A percentile compares a stretch with the other conserved stretches of the same genome.
These are phyloP conservation scores for Aptenodytes patagonicus DNA, from an alignment of 2,113 vertebrate species.

Conservation along the genomic window DNA sequence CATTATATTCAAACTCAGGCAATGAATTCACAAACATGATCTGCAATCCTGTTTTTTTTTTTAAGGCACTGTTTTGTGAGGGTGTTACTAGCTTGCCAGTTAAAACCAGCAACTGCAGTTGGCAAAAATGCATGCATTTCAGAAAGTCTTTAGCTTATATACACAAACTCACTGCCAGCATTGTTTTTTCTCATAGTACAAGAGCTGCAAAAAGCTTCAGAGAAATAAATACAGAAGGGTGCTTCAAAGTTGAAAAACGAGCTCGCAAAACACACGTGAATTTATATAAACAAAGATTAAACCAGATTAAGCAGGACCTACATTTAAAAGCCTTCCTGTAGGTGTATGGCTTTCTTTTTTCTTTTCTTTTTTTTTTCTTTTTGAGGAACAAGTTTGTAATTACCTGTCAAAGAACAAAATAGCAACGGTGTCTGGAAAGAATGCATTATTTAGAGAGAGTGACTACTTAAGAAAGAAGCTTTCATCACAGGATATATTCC, in stretches of 20 bases:
- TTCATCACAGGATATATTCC: constrained; percentile 44
- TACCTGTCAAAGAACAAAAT: constrained; percentile 38
- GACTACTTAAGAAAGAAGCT: constrained; percentile 44
- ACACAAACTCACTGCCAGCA: background rate
- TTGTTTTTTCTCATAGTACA: background rate
- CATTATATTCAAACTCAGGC: background rate
- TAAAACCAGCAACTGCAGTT: background rate
- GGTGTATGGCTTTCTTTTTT: background rate
- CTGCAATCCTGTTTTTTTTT: background rate
- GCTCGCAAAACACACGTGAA: background rate
- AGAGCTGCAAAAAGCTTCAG: background rate
- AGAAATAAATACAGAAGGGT: background rate
- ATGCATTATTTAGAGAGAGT: constrained; percentile 37
- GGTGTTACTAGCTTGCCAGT: background rate
- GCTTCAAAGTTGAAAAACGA: background rate
- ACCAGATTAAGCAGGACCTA: background rate
- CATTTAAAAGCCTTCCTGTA: constrained; percentile 19
- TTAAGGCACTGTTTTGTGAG: background rate
- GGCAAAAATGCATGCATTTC: background rate
- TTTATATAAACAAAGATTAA: constrained; percentile 2
- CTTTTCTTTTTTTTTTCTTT: background rate
- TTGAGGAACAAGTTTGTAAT: background rate
- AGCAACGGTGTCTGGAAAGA: constrained; percentile 41
- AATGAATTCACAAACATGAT: constrained; percentile 37
- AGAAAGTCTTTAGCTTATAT: constrained; percentile 12